Evolutionary conservation across 2,797 vertebrate species (phyloP), one percentile per base, ranked within the genome.

Genomic region (Sebastes aleutianus): DNA sequence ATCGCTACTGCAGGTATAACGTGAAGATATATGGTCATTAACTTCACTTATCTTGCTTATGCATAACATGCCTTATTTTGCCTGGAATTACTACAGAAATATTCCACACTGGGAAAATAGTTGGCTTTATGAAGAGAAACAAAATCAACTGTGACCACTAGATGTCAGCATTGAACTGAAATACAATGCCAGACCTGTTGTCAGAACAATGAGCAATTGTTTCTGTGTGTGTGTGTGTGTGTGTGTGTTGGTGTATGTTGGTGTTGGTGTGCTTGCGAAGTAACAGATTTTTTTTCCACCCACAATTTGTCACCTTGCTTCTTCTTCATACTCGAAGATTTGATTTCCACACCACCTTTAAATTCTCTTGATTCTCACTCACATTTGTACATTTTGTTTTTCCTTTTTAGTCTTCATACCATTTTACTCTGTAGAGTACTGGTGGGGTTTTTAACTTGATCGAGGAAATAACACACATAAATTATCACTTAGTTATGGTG

Each of bases 121-220:
- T 53, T 31, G 26, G 5, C 8, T 56, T 22, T 3, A 39, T 22
- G 3, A 56, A 47, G 29, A 69, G 24, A 69, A 80, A 61, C 31
- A 57, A 54, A 59, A 69, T 29, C 29, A 20, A 7, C 1, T 72
- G 2, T 76, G 47, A 76, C 83, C 92, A 93, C 91, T 81, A 92
- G 93, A 78, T 92, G 93, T 82, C 92, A 91, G 70, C 80, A 82
- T 65, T 78, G 71, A 58, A 14, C 58, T 77, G 20, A 69, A 62
- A 34, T 70, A 31, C 3, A 57, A 3, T 3, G 0, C 7, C 43
- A 66, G 20, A 31, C 16, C 24, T 9, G 27, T 64, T 54, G 22
- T 18, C 11, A 34, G 22, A 65, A 22, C 57, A 54, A 54, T 18
- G 6, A 54, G 16, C 34, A 34, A 5, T 5, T 73, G 39, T 76